Percentiles rank a stretch among this genome's conserved stretches.
phyloP scores from a whole-genome alignment of 2,888 invertebrate genomes.

The Drosophila atripex region DNA sequence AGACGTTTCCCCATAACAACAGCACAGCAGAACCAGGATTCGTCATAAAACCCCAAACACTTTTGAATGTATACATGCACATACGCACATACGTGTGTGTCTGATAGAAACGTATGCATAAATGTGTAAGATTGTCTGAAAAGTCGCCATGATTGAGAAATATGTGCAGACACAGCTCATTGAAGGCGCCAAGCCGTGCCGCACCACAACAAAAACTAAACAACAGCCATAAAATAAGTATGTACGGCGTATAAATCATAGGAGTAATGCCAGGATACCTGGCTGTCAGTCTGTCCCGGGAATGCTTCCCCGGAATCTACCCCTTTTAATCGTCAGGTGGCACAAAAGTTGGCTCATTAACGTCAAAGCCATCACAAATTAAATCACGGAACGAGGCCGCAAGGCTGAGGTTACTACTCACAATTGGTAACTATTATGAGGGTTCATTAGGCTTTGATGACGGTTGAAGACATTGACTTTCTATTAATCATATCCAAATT shows the following conservation, averaged over 20 bases:
- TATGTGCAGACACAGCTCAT: conserved; percentile 51
- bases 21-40: conserved; percentile 15
- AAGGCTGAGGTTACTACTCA: not conserved
- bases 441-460: not conserved
- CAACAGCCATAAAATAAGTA: conserved; percentile 66
- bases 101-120: conserved; percentile 8
- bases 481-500: not conserved
- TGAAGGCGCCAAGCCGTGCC: conserved; percentile 58
- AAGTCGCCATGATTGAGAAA: conserved; percentile 63
- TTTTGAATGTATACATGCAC: not conserved
- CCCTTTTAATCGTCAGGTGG: conserved; percentile 10
- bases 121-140: conserved; percentile 22
- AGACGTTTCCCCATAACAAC: conserved; percentile 49
- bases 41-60: conserved; percentile 42
- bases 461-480: conserved; percentile 2
- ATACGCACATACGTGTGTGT: too few species aligned
- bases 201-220: conserved; percentile 43
- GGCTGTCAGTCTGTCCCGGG: conserved; percentile 3
- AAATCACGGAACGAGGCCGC: conserved; percentile 6
- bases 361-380: conserved; percentile 16
- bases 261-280: conserved; percentile 16
- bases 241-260: conserved; percentile 66
- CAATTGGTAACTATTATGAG: conserved; percentile 6
- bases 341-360: conserved; percentile 20
- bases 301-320: not conserved